phyloP scores from a whole-genome alignment of 2,888 invertebrate genomes.

The Yponomeuta evonymella region DNA sequence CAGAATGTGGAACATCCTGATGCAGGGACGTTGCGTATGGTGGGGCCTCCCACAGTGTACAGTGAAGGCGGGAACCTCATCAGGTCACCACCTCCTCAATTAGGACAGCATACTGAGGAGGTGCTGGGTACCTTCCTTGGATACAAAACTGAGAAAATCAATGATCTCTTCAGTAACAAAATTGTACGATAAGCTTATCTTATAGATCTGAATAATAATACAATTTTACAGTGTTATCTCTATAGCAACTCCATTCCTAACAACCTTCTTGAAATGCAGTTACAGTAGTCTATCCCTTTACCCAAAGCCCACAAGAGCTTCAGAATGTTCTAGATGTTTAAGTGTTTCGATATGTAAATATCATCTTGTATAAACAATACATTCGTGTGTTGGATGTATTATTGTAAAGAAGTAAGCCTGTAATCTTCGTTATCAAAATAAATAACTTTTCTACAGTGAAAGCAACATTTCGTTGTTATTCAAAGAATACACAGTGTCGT shows the following conservation, averaged over 20 bases:
- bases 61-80: conserved; percentile 83
- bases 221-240: background rate
- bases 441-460: background rate
- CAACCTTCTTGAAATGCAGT: no score
- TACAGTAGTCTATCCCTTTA: no score
- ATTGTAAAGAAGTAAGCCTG: no score
- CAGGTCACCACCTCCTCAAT: conserved; percentile 84
- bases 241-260: no score
- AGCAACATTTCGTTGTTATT: background rate
- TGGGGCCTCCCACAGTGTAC: conserved; percentile 91
- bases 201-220: background rate
- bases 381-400: no score
- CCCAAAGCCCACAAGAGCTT: no score
- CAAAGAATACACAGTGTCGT: background rate
- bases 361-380: no score
- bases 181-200: conserved; percentile 36
- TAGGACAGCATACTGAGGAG: conserved; percentile 92
- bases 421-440: background rate
- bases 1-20: conserved; percentile 82
- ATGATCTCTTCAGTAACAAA: conserved; percentile 68
- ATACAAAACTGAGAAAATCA: conserved; percentile 77
- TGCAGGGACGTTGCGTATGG: conserved; percentile 83
- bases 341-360: no score
- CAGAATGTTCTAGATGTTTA: no score
- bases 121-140: conserved; percentile 82